These are phyloP conservation scores for Dicyrtomina minuta DNA, from an alignment of 2,888 invertebrate species.

Conservation along the genomic window DNA sequence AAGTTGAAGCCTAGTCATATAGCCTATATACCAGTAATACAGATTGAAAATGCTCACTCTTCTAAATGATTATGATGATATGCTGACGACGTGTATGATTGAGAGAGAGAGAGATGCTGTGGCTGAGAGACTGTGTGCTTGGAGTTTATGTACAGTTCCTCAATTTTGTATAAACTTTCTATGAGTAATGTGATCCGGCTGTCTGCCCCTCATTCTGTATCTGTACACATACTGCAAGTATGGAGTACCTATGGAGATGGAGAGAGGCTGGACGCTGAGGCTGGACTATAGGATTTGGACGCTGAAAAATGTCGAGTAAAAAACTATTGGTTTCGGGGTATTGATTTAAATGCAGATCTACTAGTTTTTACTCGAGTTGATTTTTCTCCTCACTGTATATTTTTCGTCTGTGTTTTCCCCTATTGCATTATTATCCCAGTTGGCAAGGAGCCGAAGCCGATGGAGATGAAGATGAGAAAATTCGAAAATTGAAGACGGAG, in stretches of 20 bases:
- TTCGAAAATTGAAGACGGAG: constrained; percentile 1
- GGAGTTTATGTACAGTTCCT: too few species aligned
- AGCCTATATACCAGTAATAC: too few species aligned
- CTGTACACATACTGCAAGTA: too few species aligned
- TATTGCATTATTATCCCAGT: constrained; percentile 33
- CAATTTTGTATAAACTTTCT: background rate
- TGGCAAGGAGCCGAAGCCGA: constrained; percentile 32
- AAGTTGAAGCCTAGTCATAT: too few species aligned
- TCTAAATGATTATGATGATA: constrained; percentile 18
- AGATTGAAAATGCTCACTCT: too few species aligned
- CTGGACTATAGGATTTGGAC: too few species aligned
- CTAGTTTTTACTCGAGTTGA: constrained; percentile 31
- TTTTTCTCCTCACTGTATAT: too few species aligned
- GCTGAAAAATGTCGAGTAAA: constrained; percentile 8
- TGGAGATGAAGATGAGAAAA: background rate
- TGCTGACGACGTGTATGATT: background rate
- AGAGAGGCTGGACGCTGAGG: too few species aligned
- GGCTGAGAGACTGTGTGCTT: background rate
- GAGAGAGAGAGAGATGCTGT: too few species aligned
- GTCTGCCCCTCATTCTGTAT: too few species aligned
- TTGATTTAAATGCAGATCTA: constrained; percentile 44
- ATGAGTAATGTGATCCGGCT: background rate
- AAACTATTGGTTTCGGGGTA: constrained; percentile 31
- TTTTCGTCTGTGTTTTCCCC: too few species aligned
- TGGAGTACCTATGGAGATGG: too few species aligned